Base-by-base conservation (phyloP, 2,113 vertebrate genomes). In the Scytalopus superciliaris region DNA sequence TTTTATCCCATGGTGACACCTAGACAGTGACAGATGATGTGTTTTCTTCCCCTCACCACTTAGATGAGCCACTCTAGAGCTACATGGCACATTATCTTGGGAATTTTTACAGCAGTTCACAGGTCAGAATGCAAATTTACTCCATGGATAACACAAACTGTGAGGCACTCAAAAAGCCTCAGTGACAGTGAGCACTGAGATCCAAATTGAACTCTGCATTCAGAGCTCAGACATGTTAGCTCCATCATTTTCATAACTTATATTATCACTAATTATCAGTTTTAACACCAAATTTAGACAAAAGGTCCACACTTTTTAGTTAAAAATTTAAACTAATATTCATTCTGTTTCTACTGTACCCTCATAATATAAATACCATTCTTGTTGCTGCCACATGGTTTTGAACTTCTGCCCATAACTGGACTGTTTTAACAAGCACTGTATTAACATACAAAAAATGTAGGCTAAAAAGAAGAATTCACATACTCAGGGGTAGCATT, bases 1-100 rank as follows among this genome's bases (percentile, higher is more conserved):
- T 98, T 95, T 99, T 99, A 97, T 99, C 99, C 99, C 99, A 99
- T 1, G 99, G 99, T 95, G 99, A 99, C 67, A 99, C 98, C 99
- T 99, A 89, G 55, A 87, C 18, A 93, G 77, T 33, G 88, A 85
- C n/a, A 90, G 14, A 52, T 82, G 63, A 84, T 57, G 91, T 4
- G 3, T 35, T 49, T 37, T 72, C 89, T 84, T 93, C 77, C 52
- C 44, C 63, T 70, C 55, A 22, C 9, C 59, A 52, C 40, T 67
- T 22, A 37, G 79, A 75, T 1, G 19, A 73, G 53, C 37, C 64
- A 19, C 27, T 45, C 14, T 0, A 49, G 74, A 90, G 18, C 50
- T 53, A 52, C 30, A 19, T 0, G 10, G 18, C 31, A 62, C 16
- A 17, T 27, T 13, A 21, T 56, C 78, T 70, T 33, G 28, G 68